phyloP scores from a whole-genome alignment of 2,113 vertebrate genomes.

The Lepus europaeus region DNA sequence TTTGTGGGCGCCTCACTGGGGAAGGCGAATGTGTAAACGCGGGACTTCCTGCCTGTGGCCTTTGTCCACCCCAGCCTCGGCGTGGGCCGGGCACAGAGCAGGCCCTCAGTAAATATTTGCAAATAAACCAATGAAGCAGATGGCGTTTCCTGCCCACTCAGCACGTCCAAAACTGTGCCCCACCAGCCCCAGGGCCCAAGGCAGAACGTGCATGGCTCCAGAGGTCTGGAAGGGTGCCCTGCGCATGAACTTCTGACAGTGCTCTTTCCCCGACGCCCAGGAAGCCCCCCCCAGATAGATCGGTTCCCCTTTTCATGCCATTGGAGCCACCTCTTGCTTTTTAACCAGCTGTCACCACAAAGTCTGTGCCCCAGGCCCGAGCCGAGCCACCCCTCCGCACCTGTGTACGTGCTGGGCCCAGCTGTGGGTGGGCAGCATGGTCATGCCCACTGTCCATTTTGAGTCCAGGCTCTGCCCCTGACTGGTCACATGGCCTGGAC shows the following conservation, averaged over 20 bases:
- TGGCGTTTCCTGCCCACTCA: background rate
- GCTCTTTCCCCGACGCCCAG: constrained; percentile 67
- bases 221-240: constrained; percentile 20
- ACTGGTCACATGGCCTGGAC: background rate
- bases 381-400: no score
- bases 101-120: background rate
- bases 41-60: background rate
- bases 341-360: constrained; percentile 68
- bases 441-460: background rate
- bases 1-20: background rate
- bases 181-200: background rate
- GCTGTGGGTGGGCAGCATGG: no score
- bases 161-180: background rate
- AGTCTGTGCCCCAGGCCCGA: constrained; percentile 50
- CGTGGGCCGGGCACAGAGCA: background rate
- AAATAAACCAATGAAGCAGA: background rate
- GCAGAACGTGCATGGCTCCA: background rate
- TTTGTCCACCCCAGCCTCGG: background rate
- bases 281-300: constrained; percentile 65
- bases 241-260: constrained; percentile 64
- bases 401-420: background rate
- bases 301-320: constrained; percentile 75
- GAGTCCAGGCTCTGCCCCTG: background rate
- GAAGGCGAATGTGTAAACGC: background rate
- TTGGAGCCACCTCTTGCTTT: constrained; percentile 43